These are phyloP conservation scores for Diuraphis noxia DNA, from an alignment of 1,140 invertebrate species.

Conservation along the genomic window DNA sequence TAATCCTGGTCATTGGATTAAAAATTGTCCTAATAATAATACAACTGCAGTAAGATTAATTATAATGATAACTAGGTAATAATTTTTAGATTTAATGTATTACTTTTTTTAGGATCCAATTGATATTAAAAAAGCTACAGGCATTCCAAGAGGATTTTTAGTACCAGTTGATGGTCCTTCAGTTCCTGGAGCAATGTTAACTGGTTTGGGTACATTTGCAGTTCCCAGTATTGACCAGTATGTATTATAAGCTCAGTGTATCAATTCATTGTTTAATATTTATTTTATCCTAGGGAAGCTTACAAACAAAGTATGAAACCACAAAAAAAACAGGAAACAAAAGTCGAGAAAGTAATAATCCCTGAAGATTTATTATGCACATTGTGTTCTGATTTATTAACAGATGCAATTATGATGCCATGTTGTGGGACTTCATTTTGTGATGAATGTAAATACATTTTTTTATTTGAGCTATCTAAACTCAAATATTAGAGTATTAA, in stretches of 20 bases:
- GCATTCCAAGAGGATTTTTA: conserved; percentile 97
- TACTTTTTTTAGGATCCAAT: conserved; percentile 62
- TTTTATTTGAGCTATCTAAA: background rate
- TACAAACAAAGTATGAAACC: conserved; percentile 74
- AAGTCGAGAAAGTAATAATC: conserved; percentile 71
- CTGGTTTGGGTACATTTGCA: conserved; percentile 87
- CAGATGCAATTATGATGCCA: conserved; percentile 94
- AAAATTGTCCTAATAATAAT: conserved; percentile 70
- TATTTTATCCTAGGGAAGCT: conserved; percentile 68
- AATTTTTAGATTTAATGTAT: background rate
- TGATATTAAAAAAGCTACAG: conserved; percentile 90
- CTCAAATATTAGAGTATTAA: conserved; percentile 13
- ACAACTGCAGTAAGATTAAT: conserved; percentile 16
- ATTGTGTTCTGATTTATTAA: conserved; percentile 89
- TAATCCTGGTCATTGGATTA: conserved; percentile 93
- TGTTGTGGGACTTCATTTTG: conserved; percentile 98
- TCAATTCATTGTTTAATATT: conserved; percentile 55
- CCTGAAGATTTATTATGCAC: conserved; percentile 89
- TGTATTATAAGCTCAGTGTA: conserved; percentile 60
- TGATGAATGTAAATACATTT: conserved; percentile 85
- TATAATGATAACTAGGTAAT: conserved; percentile 25
- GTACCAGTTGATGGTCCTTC: conserved; percentile 86
- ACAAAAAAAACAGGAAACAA: conserved; percentile 64
- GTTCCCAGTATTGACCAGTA: conserved; percentile 89
- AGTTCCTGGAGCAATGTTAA: conserved; percentile 90